Evolutionary conservation across 1,140 invertebrate species (phyloP).

Genomic region (Matsumurasca onukii): DNA sequence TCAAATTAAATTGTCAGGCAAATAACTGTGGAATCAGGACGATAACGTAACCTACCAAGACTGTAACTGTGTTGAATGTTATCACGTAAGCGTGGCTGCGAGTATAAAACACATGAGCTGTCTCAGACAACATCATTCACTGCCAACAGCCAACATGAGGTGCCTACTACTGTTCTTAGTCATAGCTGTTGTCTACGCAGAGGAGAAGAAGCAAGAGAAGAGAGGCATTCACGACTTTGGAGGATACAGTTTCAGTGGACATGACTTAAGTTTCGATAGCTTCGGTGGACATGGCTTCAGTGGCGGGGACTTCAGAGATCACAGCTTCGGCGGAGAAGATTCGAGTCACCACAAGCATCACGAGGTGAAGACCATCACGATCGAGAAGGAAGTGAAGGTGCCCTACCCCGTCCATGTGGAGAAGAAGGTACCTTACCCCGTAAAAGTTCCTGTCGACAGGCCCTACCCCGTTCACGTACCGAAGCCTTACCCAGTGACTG

Average conservation of each 20-base stretch:
- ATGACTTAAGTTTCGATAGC: too few species aligned
- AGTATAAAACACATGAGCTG: not conserved
- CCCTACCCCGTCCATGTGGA: constrained; percentile 58
- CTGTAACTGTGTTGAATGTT: too few species aligned
- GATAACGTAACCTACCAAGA: too few species aligned
- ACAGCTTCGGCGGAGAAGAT: constrained; percentile 22
- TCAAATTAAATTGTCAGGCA: too few species aligned
- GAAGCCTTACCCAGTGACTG: constrained; percentile 38
- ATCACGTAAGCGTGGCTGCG: not conserved
- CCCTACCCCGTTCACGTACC: constrained; percentile 41
- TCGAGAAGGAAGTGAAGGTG: constrained; percentile 68
- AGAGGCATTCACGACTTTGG: constrained; percentile 10
- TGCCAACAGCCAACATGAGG: not conserved
- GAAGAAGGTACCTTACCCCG: constrained; percentile 58
- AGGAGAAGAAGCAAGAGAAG: constrained; percentile 13
- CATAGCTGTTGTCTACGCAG: not conserved
- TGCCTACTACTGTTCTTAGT: not conserved
- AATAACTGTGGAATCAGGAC: too few species aligned
- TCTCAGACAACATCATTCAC: not conserved
- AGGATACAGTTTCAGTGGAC: too few species aligned
- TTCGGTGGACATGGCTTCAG: constrained; percentile 21
- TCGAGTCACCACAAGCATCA: constrained; percentile 58
- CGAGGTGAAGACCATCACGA: constrained; percentile 68
- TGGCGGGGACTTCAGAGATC: constrained; percentile 31
- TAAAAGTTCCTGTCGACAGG: constrained; percentile 45